Base-by-base conservation (phyloP, 2,797 vertebrate genomes). In the Sebastes dallii region DNA sequence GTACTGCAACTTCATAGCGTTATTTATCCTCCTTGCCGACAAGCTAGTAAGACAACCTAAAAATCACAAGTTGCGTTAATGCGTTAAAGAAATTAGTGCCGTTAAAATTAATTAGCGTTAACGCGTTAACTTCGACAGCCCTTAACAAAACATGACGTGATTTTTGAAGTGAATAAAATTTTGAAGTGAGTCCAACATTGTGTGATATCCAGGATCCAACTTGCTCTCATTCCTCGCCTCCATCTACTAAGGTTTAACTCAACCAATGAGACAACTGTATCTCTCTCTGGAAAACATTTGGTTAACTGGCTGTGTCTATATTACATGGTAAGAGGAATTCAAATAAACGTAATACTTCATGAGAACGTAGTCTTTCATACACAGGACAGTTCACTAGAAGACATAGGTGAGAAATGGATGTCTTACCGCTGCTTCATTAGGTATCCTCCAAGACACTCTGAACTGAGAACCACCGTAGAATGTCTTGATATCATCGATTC, bases 361-460 rank as follows among this genome's bases (percentile, higher is more conserved):
- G 20, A 64, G 8, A 68, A 56, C 8, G 13, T n/a, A 12, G 10
- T 59, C 3, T 55, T 55, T 42, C 20, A 61, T 18, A 55, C 18
- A 62, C 8, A 56, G 9, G 3, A 60, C 9, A 62, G 22, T n/a
- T 59, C 6, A 72, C 16, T 6, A n/a, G 4, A 42, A 66, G 5
- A 71, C 4, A 46, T 2, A 25, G 4, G 13, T 25, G 22, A 1
- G 6, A 60, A 34, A 34, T 2, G 1, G 4, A 61, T 12, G 59
- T 62, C 62, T 76, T 65, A 94, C 95, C 81, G 1, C 0, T 8
- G 3, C 0, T 32, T 64, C 24, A 0, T n/a, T 39, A 3, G 0
- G 25, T 58, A 71, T 90, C 50, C 4, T 86, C 80, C 69, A 93
- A 0, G 0, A 1, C 10, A 96, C 18, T 1, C 0, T 11, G 60